phyloP scores from a whole-genome alignment of 2,113 vertebrate species.

The Bubo bubo region DNA sequence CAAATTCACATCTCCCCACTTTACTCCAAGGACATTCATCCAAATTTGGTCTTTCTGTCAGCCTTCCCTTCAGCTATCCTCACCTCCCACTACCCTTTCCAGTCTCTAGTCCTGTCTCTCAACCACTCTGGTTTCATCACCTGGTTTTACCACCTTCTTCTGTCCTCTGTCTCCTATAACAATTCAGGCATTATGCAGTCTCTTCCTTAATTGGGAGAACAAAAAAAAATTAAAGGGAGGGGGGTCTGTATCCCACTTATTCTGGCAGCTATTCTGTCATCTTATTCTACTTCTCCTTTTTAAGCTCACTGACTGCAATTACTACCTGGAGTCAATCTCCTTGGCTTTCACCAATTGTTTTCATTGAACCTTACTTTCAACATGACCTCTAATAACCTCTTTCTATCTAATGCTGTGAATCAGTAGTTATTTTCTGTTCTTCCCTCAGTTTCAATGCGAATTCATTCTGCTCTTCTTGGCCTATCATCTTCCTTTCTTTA shows the following conservation, averaged over 20 bases:
- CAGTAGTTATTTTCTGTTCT: background rate
- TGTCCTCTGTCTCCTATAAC: background rate
- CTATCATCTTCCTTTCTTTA: constrained; percentile 35
- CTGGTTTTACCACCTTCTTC: background rate
- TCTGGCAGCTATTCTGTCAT: background rate
- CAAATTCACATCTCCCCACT: background rate
- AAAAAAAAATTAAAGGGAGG: background rate
- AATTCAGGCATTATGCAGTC: background rate
- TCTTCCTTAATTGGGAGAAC: background rate
- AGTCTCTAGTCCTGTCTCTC: background rate
- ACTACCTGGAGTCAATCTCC: background rate
- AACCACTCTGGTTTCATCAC: background rate
- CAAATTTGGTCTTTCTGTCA: background rate
- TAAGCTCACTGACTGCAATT: background rate
- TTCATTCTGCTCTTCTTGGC: constrained; percentile 19
- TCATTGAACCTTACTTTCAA: background rate
- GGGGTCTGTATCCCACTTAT: background rate
- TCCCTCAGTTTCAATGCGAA: background rate
- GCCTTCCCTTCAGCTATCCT: background rate
- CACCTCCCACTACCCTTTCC: background rate
- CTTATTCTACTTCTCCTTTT: background rate
- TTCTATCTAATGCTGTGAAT: background rate
- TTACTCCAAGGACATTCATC: background rate
- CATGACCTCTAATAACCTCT: background rate
- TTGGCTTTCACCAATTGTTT: background rate